Conservation (phyloP, 2,797 vertebrate species). For the Sebastes nivosus region DNA sequence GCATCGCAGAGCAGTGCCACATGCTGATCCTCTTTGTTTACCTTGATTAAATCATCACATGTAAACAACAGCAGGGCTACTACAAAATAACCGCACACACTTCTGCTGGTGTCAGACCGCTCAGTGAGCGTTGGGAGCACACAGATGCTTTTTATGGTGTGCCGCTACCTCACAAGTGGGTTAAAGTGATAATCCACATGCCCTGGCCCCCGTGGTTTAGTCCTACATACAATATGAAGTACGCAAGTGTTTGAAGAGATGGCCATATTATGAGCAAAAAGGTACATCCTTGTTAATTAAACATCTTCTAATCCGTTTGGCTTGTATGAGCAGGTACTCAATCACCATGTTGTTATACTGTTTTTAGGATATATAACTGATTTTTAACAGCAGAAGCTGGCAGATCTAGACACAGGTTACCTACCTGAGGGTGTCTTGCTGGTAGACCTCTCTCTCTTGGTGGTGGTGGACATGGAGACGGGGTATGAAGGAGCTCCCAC, state of each 20-base stretch:
- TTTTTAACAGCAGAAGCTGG: not conserved
- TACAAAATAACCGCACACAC: not conserved
- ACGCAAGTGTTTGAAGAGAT: not conserved
- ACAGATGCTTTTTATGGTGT: not conserved
- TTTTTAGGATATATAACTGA: not conserved
- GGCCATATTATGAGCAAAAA: not conserved
- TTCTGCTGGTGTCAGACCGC: not conserved
- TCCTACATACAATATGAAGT: not conserved
- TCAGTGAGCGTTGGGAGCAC: not conserved
- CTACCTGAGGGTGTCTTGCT: constrained; percentile 61
- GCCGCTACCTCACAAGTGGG: not conserved
- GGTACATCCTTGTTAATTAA: not conserved
- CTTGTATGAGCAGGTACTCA: not conserved
- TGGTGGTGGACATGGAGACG: constrained; percentile 64
- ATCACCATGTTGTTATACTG: not conserved
- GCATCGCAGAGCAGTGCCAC: not conserved
- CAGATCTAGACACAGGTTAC: not conserved
- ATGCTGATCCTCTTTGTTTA: constrained; percentile 6
- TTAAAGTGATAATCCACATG: not conserved
- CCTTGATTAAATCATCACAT: not conserved
- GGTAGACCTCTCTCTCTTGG: constrained; percentile 13
- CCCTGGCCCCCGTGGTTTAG: not conserved
- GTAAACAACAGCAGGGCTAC: constrained; percentile 5
- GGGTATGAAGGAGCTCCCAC: constrained; percentile 68
- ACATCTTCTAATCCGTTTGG: not conserved